These are phyloP conservation scores for Sebastes iracundus DNA, from an alignment of 2,797 vertebrate species.

Conservation along the genomic window DNA sequence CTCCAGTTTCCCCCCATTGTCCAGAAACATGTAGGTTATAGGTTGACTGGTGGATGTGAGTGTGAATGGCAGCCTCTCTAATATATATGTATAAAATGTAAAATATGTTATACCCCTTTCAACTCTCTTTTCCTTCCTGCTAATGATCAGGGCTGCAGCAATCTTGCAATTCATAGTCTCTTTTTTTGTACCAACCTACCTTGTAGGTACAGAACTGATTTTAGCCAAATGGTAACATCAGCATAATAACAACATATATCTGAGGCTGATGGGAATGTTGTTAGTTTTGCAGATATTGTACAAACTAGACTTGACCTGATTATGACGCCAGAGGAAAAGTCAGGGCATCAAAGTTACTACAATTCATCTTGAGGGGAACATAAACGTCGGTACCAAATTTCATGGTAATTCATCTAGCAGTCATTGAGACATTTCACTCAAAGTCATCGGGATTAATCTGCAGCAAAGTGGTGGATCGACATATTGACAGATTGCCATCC, in stretches of 20 bases:
- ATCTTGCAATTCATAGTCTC: accelerated
- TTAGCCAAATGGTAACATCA: too few species aligned
- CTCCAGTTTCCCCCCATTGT: background rate
- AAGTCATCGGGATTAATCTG: background rate
- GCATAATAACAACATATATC: too few species aligned
- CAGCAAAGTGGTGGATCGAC: background rate
- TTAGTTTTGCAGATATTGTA: background rate
- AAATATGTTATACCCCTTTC: too few species aligned
- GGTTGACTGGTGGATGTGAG: background rate
- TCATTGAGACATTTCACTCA: background rate
- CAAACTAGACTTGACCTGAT: background rate
- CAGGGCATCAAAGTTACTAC: background rate
- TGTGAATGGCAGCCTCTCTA: too few species aligned
- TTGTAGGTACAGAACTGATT: too few species aligned
- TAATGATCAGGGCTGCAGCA: too few species aligned
- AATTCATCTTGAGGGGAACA: background rate
- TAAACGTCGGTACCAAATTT: background rate
- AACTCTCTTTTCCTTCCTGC: too few species aligned
- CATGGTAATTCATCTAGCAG: background rate
- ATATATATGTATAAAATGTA: too few species aligned
- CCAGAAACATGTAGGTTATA: background rate
- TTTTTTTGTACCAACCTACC: too few species aligned
- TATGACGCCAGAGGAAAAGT: background rate
- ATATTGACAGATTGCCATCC: background rate
- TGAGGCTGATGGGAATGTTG: background rate